Percentiles rank a stretch among this genome's conserved stretches.
Evolutionary conservation across 2,888 invertebrate species (phyloP).

Genomic region (Unio delphinus): DNA sequence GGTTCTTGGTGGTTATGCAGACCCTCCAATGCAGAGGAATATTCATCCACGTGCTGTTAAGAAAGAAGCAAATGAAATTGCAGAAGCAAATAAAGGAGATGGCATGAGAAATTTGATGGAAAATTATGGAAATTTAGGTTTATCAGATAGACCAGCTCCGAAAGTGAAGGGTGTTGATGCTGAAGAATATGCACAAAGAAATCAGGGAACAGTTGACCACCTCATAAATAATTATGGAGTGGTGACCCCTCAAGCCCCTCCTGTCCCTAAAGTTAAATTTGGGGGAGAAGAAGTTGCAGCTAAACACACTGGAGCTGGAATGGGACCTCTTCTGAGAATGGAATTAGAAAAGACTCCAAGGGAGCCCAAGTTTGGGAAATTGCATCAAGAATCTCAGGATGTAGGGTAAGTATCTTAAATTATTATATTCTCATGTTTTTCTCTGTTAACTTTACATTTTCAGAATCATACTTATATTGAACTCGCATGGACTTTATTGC

Average conservation of each 20-base stretch:
- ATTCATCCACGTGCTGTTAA: constrained; percentile 56
- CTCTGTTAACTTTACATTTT: too few relatives aligned
- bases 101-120: constrained; percentile 58
- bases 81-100: constrained; percentile 54
- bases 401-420: constrained; percentile 45
- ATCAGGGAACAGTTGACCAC: constrained; percentile 56
- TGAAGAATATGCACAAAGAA: constrained; percentile 55
- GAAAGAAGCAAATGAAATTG: constrained; percentile 49
- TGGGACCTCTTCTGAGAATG: constrained; percentile 61
- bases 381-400: constrained; percentile 57
- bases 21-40: constrained; percentile 43
- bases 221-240: constrained; percentile 53
- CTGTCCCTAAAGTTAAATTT: constrained; percentile 46
- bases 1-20: constrained; percentile 59
- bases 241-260: constrained; percentile 37
- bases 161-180: constrained; percentile 60
- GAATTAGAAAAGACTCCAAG: constrained; percentile 40
- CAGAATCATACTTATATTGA: too few relatives aligned
- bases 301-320: constrained; percentile 54
- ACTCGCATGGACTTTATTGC: too few relatives aligned
- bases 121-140: constrained; percentile 53
- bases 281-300: constrained; percentile 56
- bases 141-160: constrained; percentile 37
- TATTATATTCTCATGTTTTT: too few relatives aligned
- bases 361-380: constrained; percentile 48